Evolutionary conservation across 2,113 vertebrate genomes (phyloP), one percentile per base, ranked within the genome.

Genomic region (Cercopithecus mona): DNA sequence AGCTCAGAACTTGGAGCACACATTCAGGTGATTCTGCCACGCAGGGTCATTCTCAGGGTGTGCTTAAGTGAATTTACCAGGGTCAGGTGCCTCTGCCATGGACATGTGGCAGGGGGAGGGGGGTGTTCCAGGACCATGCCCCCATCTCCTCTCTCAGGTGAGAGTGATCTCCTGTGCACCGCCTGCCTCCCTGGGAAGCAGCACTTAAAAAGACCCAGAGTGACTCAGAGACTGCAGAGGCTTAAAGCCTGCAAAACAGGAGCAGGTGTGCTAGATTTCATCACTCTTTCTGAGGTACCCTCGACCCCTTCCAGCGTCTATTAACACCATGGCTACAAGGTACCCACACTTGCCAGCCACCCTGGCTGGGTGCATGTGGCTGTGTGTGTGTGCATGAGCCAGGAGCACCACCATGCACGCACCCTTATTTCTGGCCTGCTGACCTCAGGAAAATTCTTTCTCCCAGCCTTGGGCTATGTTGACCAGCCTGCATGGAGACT

Each of bases 381-480:
- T 38, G 52, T 23, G 27, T 22, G 22, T 40, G 16, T 50, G 48
- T n/a, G 30, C 17, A 35, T 1, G 2, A 35, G 9, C 72, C 40
- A 0, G 72, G n/a, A 17, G 8, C 30, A 25, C 61, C 32, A 55
- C 9, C 27, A 22, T 0, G 0, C 17, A 6, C 0, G 2, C 25
- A 40, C 5, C 35, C 30, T 88, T 17, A 6, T 48, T 80, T 68
- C 64, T 40, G 40, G 14, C 8, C 38, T 72, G 8, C 20, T 55
- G 48, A 32, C 57, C 61, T 82, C 48, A 25, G 30, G 7, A 72
- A 35, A 66, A 9, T 38, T 13, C 43, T 85, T 64, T 40, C 66
- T 76, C n/a, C 57, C 43, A 78, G 57, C 9, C 30, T 45, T 20
- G 23, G 30, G 18, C 38, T 30, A 57, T 27, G 25, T 0, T 18